Base-by-base conservation (phyloP, 2,888 invertebrate species). In the Ceriagrion tenellum region DNA sequence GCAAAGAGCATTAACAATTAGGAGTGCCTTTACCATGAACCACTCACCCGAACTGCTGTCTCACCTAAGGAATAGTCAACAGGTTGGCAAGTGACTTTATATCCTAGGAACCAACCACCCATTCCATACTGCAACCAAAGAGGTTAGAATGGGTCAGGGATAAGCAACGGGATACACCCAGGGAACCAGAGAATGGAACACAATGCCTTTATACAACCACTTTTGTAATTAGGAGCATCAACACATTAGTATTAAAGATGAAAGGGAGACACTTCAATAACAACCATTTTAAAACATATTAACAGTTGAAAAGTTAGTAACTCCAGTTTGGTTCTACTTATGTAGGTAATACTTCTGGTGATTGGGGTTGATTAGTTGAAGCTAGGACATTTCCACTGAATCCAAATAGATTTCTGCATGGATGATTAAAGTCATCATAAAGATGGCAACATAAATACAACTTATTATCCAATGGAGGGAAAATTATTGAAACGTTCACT, bases 71-170 rank as follows among this genome's bases (percentile, higher is more conserved):
- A 95, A 95, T 96, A 96, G 95, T 96, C 96, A 95, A 96, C 96
- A 56, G 96, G 96, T 95, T 96, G 96, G 89, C 96, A 96, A 63
- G 95, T 95, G 95, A 96, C 95, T 91, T 95, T 95, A 96, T 96
- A 96, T 91, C 95, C 96, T 90, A 95, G 95, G 95, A 96, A 95
- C 96, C 96, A 96, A 90, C 96, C 95, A 74, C 95, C 96, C 95
- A 95, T 95, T 90, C 96, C 96, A 69, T 96, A 95, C 95, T 95
- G 95, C 30, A 95, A 95, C 95, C 95, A 95, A 93, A 95, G 93
- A 93, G 93, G 93, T 93, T 93, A 40, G 69, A 93, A 93, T 47
- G 93, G 93, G 93, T 93, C 93, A 93, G 63, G 93, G 93, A 47
- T 47, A 74, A 93, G 69, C 93, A 40, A 69, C n/a, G 63, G 93